Evolutionary conservation across 2,888 invertebrate genomes (phyloP).

Genomic region (Serripes groenlandicus): DNA sequence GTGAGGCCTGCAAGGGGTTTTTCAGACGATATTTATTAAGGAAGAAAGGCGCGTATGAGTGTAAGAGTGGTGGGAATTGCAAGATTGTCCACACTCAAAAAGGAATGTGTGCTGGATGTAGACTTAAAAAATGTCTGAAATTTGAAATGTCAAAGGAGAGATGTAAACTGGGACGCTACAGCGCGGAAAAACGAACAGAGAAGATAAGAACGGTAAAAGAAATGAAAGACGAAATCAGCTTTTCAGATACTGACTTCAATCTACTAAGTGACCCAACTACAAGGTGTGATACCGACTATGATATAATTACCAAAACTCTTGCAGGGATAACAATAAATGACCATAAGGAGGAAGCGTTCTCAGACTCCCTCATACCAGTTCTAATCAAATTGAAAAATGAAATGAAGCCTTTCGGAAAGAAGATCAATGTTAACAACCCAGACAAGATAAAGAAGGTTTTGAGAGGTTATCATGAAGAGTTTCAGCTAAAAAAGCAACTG

Average conservation of each 20-base stretch:
- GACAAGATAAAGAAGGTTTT: slow-evolving; percentile 36
- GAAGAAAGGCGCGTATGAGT: slow-evolving; percentile 54
- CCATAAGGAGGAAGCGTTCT: background rate
- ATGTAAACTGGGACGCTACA: slow-evolving; percentile 57
- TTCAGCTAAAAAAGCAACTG: slow-evolving; percentile 33
- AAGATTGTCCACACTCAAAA: slow-evolving; percentile 40
- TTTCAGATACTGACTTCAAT: slow-evolving; percentile 3
- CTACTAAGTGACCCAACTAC: background rate
- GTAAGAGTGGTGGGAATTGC: slow-evolving; percentile 50
- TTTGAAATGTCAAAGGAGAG: slow-evolving; percentile 62
- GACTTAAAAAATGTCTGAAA: slow-evolving; percentile 52
- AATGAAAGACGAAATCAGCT: background rate
- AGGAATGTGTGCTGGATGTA: slow-evolving; percentile 58
- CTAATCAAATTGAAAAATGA: slow-evolving; percentile 44
- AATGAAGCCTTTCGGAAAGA: slow-evolving; percentile 53
- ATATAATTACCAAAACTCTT: slow-evolving; percentile 5
- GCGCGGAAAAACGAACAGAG: slow-evolving; percentile 54
- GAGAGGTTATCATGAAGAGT: slow-evolving; percentile 42
- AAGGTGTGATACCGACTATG: background rate
- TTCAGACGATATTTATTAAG: slow-evolving; percentile 57
- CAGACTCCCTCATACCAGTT: slow-evolving; percentile 14
- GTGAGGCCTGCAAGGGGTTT: slow-evolving; percentile 66
- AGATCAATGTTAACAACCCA: slow-evolving; percentile 13
- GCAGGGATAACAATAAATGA: slow-evolving; percentile 4
- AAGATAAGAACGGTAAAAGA: slow-evolving; percentile 52